Conservation (phyloP, 53 echinoderm and acorn worm species). For the Holothuria leucospilota region DNA sequence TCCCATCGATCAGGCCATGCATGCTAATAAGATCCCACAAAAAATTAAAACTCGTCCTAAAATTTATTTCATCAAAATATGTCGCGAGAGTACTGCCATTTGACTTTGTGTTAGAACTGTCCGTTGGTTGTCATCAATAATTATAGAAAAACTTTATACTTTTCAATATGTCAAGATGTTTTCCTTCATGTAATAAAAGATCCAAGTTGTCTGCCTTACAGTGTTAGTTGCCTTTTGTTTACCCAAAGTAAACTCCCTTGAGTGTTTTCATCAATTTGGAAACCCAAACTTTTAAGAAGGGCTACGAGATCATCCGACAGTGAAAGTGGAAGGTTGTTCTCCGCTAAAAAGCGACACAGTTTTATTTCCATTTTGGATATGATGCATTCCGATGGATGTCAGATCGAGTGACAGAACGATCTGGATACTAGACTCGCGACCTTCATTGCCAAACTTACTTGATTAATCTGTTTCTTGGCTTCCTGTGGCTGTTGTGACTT, state of each 20-base stretch:
- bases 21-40: constrained; percentile 49
- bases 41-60: constrained; percentile 15
- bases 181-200: constrained; percentile 56
- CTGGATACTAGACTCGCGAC: constrained; percentile 18
- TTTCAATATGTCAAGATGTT: constrained; percentile 34
- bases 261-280: constrained; percentile 44
- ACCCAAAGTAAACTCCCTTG: no score
- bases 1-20: constrained; percentile 40
- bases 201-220: constrained; percentile 46
- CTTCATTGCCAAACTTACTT: constrained; percentile 14
- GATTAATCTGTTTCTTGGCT: constrained; percentile 13
- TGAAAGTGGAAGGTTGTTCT: no score
- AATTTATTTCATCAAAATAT: no score
- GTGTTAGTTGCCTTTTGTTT: no score
- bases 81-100: constrained; percentile 58
- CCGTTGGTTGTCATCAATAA: constrained; percentile 57
- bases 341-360: no score
- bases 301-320: no score
- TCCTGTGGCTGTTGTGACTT: constrained; percentile 23
- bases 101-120: constrained; percentile 50
- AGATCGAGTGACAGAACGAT: not conserved
- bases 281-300: constrained; percentile 40
- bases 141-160: constrained; percentile 43
- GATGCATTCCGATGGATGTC: constrained; percentile 1
- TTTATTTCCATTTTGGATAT: no score